Base-by-base conservation (phyloP, 1,140 invertebrate genomes). In the Drosophila varians region DNA sequence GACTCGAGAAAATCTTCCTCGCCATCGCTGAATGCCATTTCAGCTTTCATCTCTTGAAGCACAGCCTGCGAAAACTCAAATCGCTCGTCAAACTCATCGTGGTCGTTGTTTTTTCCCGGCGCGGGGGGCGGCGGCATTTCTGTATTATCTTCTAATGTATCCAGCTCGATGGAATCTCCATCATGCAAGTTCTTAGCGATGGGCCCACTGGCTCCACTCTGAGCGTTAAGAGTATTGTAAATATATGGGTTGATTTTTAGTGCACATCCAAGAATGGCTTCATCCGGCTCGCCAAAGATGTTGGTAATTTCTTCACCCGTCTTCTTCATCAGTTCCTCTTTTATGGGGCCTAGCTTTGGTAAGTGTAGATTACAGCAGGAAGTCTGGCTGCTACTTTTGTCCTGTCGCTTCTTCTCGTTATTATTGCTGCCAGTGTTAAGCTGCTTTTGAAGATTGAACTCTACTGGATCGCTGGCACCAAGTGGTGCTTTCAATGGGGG, bases 211-310 rank as follows among this genome's bases (percentile, higher is more conserved):
- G 21, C 36, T 3, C 11, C 3, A 12, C 3, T 7, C 14, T 60
- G 12, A 14, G 21, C 8, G 19, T 25, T 74, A 19, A 31, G 53
- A 12, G 34, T 18, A 16, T 86, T 76, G 23, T 28, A 86, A 0
- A 86, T 25, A 54, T 86, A 86, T 0, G 80, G 80, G 74, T 76
- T 80, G 0, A 86, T 23, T 6, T 58, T 26, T 1, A 73, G 19
- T 0, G 80, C 57, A 3, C 61, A 40, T 21, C 60, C 58, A 0
- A 86, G 45, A 7, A 88, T 49, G 2, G 57, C 46, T 8, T 80
- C 62, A 56, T 90, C 46, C 1, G 87, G n/a, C n/a, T 75, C 65
- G 0, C 89, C 89, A 25, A 90, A 90, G 19, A 90, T 87, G 34
- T 65, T 57, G 8, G 46, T 25, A 12, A 90, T 82, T 5, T 82